Evolutionary conservation across 2,888 invertebrate species (phyloP).

Genomic region (Anorthoa munda): DNA sequence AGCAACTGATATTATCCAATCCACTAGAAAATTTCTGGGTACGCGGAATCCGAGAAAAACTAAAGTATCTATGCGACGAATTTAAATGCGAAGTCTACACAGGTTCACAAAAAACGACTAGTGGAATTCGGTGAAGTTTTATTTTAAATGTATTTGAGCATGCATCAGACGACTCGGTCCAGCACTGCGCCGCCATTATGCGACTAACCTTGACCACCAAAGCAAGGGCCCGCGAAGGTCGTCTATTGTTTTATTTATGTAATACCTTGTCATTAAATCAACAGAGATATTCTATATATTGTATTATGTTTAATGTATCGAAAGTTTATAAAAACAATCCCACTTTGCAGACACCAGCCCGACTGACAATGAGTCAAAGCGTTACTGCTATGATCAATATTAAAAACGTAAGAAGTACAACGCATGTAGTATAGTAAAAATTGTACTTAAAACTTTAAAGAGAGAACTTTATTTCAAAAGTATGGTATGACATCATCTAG

Average conservation of each 20-base stretch:
- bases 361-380: background rate
- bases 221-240: conserved; percentile 57
- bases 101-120: conserved; percentile 1
- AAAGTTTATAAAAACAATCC: conserved; percentile 16
- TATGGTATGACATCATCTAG: conserved; percentile 77
- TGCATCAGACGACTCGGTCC: conserved; percentile 8
- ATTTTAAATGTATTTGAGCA: conserved; percentile 12
- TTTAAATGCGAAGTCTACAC: conserved; percentile 17
- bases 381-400: background rate
- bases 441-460: conserved; percentile 51
- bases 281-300: conserved; percentile 16
- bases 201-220: conserved; percentile 56
- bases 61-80: conserved; percentile 14
- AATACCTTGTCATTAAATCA: conserved; percentile 14
- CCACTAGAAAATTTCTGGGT: conserved; percentile 4
- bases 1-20: background rate
- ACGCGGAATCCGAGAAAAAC: background rate
- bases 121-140: conserved; percentile 18
- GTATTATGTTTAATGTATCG: conserved; percentile 6
- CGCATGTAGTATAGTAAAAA: conserved; percentile 28
- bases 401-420: conserved; percentile 47
- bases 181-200: conserved; percentile 15
- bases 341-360: background rate
- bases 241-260: conserved; percentile 52
- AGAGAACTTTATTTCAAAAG: conserved; percentile 69